phyloP scores from a whole-genome alignment of 2,888 invertebrate species.

The Ectemnius cavifrons region DNA sequence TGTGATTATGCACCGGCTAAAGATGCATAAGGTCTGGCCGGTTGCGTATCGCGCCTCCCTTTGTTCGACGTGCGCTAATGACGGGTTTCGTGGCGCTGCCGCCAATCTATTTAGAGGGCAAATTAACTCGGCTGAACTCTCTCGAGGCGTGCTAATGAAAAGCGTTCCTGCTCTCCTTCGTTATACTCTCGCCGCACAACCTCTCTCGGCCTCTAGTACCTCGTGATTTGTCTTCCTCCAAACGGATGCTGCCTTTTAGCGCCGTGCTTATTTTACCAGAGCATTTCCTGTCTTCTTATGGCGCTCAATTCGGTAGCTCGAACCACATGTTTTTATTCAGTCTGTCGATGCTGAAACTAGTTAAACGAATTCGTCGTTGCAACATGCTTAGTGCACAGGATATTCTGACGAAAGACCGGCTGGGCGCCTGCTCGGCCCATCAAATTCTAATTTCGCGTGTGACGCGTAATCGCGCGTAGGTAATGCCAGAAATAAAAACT shows the following conservation, averaged over 20 bases:
- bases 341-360: neutral
- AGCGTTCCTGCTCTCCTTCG: conserved; percentile 47
- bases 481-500: conserved; percentile 44
- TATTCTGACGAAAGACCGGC: neutral
- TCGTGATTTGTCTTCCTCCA: conserved; percentile 15
- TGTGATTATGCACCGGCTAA: conserved; percentile 30
- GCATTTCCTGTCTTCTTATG: neutral
- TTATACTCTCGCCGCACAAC: conserved; percentile 22
- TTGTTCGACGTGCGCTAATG: conserved; percentile 54
- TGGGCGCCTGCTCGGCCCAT: neutral
- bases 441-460: conserved; percentile 24
- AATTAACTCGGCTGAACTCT: conserved; percentile 57
- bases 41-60: conserved; percentile 41
- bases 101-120: conserved; percentile 59
- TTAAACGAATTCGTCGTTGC: neutral
- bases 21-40: conserved; percentile 24
- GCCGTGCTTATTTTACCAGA: neutral
- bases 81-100: conserved; percentile 49
- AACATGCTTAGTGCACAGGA: neutral
- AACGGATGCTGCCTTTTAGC: neutral
- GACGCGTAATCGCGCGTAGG: conserved; percentile 12
- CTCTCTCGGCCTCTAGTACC: no score
- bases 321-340: neutral
- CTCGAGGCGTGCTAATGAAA: conserved; percentile 54
- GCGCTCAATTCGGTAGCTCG: neutral